Conservation (phyloP, 2,888 invertebrate species). For the Masnerella sp. region DNA sequence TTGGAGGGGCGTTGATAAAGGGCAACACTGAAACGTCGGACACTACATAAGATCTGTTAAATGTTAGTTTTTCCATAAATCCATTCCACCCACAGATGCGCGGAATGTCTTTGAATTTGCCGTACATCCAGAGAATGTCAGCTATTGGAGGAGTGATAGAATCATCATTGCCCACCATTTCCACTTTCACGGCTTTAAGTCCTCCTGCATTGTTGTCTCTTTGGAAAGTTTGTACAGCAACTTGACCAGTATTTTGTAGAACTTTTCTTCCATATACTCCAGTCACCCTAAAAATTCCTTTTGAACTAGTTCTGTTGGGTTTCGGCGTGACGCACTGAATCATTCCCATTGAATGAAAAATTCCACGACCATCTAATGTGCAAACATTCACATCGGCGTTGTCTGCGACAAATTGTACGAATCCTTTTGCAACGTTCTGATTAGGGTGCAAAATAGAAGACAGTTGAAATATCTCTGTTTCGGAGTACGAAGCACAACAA, state of each 20-base stretch:
- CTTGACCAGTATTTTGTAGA: neutral
- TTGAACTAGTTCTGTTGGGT: neutral
- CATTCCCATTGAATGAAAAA: slow-evolving; percentile 55
- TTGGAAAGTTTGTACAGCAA: slow-evolving; percentile 4
- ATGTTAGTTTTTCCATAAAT: slow-evolving; percentile 68
- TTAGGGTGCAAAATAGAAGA: slow-evolving; percentile 42
- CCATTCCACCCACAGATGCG: slow-evolving; percentile 68
- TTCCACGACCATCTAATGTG: slow-evolving; percentile 47
- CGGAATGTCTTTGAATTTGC: slow-evolving; percentile 60
- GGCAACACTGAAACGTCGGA: slow-evolving; percentile 53
- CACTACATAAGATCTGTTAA: slow-evolving; percentile 51
- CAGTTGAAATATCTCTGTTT: slow-evolving; percentile 63
- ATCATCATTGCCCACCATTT: neutral
- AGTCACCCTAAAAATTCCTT: slow-evolving; percentile 5
- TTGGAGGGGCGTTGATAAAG: slow-evolving; percentile 55
- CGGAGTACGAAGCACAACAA: slow-evolving; percentile 64
- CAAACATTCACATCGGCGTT: slow-evolving; percentile 40
- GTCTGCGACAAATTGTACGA: slow-evolving; percentile 62
- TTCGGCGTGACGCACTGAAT: slow-evolving; percentile 36
- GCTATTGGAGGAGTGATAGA: neutral
- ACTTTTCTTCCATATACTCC: slow-evolving; percentile 6
- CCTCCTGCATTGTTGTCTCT: slow-evolving; percentile 1
- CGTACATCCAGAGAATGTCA: slow-evolving; percentile 12
- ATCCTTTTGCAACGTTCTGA: slow-evolving; percentile 7
- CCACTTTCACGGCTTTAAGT: neutral